phyloP scores from a whole-genome alignment of 2,888 invertebrate species.

The Ophion obscuratus region DNA sequence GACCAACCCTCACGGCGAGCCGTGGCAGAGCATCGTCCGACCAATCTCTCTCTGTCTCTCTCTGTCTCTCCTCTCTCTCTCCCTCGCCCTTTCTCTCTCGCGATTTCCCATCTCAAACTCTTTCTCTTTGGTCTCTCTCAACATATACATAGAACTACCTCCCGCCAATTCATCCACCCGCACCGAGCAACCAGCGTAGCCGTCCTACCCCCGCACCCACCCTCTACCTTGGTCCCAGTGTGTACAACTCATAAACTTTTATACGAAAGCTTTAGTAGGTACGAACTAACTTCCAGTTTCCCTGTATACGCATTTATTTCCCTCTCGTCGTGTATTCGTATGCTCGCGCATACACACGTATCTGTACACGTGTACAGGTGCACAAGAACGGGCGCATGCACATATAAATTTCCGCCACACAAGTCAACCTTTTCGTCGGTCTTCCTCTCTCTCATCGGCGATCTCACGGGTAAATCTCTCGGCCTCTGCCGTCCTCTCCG shows the following conservation, averaged over 20 bases:
- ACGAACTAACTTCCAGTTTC: conserved; percentile 80
- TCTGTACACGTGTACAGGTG: neutral
- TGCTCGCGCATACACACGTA: conserved; percentile 39
- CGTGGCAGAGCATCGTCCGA: conserved; percentile 54
- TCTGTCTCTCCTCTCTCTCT: conserved; percentile 21
- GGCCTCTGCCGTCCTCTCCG: conserved; percentile 27
- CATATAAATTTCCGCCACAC: neutral
- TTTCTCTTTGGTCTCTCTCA: conserved; percentile 40
- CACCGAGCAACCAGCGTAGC: conserved; percentile 68
- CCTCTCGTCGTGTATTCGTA: conserved; percentile 57
- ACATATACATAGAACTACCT: conserved; percentile 36
- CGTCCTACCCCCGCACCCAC: conserved; percentile 74
- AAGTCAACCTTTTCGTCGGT: conserved; percentile 20
- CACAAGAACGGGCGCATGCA: conserved; percentile 11
- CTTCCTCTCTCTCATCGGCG: conserved; percentile 28
- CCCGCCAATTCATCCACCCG: conserved; percentile 61
- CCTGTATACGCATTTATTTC: conserved; percentile 74
- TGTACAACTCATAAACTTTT: conserved; percentile 81
- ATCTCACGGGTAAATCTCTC: conserved; percentile 34
- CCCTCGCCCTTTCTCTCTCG: conserved; percentile 36
- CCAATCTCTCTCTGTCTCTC: conserved; percentile 49
- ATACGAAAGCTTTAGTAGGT: conserved; percentile 79
- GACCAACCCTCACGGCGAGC: conserved; percentile 64
- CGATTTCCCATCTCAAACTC: conserved; percentile 47
- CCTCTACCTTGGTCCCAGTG: conserved; percentile 47